phyloP scores from a whole-genome alignment of 2,797 vertebrate genomes.

The Orientallactaga sibirica region DNA sequence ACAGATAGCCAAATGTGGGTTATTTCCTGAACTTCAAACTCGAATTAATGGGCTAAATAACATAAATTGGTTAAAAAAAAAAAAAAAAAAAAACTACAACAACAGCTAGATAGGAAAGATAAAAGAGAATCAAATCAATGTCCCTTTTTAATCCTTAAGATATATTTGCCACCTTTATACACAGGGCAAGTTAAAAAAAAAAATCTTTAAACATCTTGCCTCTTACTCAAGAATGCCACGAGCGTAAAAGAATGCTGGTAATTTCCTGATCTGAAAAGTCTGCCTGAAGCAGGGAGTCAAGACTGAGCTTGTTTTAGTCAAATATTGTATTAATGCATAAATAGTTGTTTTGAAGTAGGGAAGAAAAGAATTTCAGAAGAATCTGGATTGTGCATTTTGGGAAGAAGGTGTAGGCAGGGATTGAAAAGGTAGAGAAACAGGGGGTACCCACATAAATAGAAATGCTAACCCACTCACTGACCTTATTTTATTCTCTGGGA shows the following conservation, averaged over 20 bases:
- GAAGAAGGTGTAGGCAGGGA: background rate
- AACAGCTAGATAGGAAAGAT: constrained; percentile 17
- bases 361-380: constrained; percentile 73
- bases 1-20: constrained; percentile 1
- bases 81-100: constrained; percentile 33
- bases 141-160: constrained; percentile 32
- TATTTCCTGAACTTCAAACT: constrained; percentile 43
- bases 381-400: constrained; percentile 61
- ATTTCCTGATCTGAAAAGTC: constrained; percentile 76
- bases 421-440: constrained; percentile 29
- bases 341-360: constrained; percentile 75
- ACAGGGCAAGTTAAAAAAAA: background rate
- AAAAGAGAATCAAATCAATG: constrained; percentile 12
- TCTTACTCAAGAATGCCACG: constrained; percentile 77
- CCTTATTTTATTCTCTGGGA: no score
- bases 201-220: constrained; percentile 51
- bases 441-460: background rate
- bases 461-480: background rate
- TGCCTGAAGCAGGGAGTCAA: constrained; percentile 80
- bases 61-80: constrained; percentile 7
- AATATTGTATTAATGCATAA: constrained; percentile 77
- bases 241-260: constrained; percentile 76
- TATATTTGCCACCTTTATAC: constrained; percentile 50
- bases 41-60: constrained; percentile 42
- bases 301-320: constrained; percentile 77